phyloP scores from a whole-genome alignment of 2,797 vertebrate species.

The Sebastes vulpes region DNA sequence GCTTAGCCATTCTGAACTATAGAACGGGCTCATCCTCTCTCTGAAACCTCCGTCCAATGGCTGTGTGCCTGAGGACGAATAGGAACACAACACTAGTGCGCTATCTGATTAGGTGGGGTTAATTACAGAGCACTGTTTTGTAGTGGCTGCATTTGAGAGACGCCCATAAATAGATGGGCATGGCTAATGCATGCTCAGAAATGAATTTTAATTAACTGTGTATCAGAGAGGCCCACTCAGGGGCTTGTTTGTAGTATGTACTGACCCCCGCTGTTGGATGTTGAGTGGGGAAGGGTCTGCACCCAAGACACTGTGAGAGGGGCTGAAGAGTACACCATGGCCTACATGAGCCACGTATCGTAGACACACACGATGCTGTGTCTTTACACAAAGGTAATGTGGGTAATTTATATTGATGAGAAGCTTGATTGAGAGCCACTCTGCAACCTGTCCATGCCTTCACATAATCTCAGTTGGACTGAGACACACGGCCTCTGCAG shows the following conservation, averaged over 20 bases:
- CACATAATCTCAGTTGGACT: constrained; percentile 1
- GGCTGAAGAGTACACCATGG: constrained; percentile 38
- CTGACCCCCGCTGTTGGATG: constrained; percentile 72
- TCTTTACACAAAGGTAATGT: constrained; percentile 61
- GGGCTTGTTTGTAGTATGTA: constrained; percentile 76
- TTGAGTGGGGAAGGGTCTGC: constrained; percentile 64
- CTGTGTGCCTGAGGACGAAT: constrained; percentile 85
- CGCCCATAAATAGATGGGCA: constrained; percentile 87
- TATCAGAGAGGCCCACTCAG: constrained; percentile 79
- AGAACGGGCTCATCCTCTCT: constrained; percentile 87
- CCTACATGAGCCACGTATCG: constrained; percentile 35
- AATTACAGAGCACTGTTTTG: constrained; percentile 90
- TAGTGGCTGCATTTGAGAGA: constrained; percentile 87
- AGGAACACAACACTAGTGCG: constrained; percentile 83
- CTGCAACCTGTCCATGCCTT: constrained; percentile 26
- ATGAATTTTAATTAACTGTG: constrained; percentile 89
- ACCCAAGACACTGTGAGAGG: constrained; percentile 60
- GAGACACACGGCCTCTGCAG: constrained; percentile 9
- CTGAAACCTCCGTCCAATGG: constrained; percentile 84
- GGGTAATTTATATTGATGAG: constrained; percentile 64
- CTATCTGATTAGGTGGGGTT: constrained; percentile 90
- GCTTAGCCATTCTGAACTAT: constrained; percentile 89
- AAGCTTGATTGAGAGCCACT: constrained; percentile 48
- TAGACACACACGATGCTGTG: constrained; percentile 32
- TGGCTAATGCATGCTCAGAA: constrained; percentile 87